These are phyloP conservation scores for Lindbergichthys nudifrons DNA, from an alignment of 2,797 vertebrate genomes.

Conservation along the genomic window DNA sequence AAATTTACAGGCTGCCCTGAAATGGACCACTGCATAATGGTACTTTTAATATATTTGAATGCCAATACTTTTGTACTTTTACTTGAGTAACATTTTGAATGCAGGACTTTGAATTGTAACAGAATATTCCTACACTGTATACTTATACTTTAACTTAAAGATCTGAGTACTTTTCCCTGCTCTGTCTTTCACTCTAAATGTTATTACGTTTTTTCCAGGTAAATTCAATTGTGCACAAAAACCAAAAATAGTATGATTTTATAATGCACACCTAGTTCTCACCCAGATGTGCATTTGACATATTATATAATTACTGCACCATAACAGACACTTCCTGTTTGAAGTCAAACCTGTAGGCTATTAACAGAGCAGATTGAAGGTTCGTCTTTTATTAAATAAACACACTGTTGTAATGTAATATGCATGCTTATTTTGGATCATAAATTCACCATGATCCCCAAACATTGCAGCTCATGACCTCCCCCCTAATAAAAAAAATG, in stretches of 20 bases:
- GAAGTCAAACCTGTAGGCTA: slow-evolving; percentile 32
- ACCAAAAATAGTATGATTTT: slow-evolving; percentile 14
- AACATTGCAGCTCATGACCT: not conserved
- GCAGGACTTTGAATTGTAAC: no score
- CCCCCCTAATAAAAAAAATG: not conserved
- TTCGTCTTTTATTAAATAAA: slow-evolving; percentile 15
- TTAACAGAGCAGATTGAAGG: slow-evolving; percentile 1
- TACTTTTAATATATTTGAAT: no score
- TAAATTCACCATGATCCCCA: slow-evolving; percentile 7
- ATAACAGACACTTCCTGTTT: slow-evolving; percentile 15
- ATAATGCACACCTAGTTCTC: not conserved
- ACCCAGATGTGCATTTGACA: not conserved
- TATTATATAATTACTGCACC: not conserved
- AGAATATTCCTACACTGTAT: no score
- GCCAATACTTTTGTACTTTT: no score
- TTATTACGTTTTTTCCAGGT: not conserved
- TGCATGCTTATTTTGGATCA: slow-evolving; percentile 28
- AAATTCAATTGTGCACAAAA: slow-evolving; percentile 47
- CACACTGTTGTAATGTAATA: slow-evolving; percentile 19
- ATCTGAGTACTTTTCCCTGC: no score
- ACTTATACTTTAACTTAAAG: no score
- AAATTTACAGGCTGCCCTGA: no score
- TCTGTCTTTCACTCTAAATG: not conserved
- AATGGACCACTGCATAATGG: no score
- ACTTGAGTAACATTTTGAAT: no score